Evolutionary conservation across 2,113 vertebrate genomes (phyloP).

Genomic region (Candoia aspera): DNA sequence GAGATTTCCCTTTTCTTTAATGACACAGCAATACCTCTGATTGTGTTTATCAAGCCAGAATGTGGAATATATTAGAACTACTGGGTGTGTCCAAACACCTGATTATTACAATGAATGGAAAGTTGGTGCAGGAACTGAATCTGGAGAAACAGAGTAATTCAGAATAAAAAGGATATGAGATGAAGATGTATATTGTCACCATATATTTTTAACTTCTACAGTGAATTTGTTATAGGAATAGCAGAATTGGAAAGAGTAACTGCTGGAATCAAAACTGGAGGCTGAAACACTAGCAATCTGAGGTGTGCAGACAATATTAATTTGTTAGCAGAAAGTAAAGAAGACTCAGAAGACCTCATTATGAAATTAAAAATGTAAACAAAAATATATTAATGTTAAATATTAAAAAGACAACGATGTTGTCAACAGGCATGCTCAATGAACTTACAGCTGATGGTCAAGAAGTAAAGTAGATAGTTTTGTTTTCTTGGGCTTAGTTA

Average conservation of each 20-base stretch:
- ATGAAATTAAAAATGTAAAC: not conserved
- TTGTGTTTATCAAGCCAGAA: not conserved
- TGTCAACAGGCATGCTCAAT: not conserved
- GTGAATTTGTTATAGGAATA: not conserved
- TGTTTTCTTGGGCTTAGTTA: not conserved
- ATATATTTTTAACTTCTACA: not conserved
- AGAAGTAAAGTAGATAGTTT: not conserved
- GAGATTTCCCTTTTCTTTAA: not conserved
- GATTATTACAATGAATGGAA: not conserved
- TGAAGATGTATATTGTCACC: not conserved
- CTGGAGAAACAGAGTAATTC: not conserved
- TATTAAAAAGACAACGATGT: not conserved
- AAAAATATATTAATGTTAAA: not conserved
- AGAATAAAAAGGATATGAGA: not conserved
- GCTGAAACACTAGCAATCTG: not conserved
- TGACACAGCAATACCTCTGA: not conserved
- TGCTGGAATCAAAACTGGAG: not conserved
- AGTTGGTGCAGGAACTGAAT: not conserved
- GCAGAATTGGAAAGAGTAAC: not conserved
- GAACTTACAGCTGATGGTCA: not conserved
- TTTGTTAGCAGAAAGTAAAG: not conserved
- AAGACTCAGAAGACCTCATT: not conserved
- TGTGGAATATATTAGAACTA: not conserved
- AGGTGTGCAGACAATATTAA: not conserved
- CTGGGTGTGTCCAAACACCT: not conserved